These are phyloP conservation scores for Monodelphis domestica DNA, from an alignment of 2,797 vertebrate genomes.

Conservation along the genomic window DNA sequence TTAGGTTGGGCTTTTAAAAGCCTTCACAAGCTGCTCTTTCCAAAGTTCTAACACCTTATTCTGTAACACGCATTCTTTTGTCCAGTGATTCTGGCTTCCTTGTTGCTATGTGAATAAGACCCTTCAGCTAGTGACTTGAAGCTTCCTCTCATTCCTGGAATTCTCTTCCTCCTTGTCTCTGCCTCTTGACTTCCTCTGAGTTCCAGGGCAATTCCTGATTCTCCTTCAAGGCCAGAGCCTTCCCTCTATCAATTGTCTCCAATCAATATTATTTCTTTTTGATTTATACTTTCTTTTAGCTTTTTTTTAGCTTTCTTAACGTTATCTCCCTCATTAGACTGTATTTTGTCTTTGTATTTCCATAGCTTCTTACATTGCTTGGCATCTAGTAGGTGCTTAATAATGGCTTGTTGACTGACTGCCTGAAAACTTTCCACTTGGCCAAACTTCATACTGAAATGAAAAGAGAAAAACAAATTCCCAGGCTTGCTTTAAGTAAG, in stretches of 20 bases:
- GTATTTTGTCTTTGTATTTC: neutral
- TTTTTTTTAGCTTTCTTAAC: neutral
- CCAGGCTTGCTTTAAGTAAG: neutral
- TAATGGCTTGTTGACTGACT: neutral
- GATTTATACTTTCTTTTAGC: neutral
- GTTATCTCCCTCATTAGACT: neutral
- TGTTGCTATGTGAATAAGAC: neutral
- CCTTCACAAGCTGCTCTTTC: neutral
- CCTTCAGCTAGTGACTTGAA: neutral
- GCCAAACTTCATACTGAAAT: conserved; percentile 5
- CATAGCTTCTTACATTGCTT: neutral
- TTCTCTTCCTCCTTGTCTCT: neutral
- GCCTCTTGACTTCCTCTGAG: neutral
- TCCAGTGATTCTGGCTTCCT: neutral
- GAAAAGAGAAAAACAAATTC: conserved; percentile 4
- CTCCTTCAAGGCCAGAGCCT: neutral
- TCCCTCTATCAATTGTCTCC: neutral
- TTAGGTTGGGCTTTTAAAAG: neutral
- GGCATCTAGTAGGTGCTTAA: neutral
- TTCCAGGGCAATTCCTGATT: neutral
- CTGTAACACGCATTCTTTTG: neutral
- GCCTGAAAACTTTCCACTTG: conserved; percentile 6
- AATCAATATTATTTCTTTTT: neutral
- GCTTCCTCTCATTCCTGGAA: neutral
- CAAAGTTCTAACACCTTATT: neutral